A percentile compares a stretch with the other conserved stretches of the same genome.
phyloP scores from a whole-genome alignment of 2,888 invertebrate species.

The Xylota segnis region DNA sequence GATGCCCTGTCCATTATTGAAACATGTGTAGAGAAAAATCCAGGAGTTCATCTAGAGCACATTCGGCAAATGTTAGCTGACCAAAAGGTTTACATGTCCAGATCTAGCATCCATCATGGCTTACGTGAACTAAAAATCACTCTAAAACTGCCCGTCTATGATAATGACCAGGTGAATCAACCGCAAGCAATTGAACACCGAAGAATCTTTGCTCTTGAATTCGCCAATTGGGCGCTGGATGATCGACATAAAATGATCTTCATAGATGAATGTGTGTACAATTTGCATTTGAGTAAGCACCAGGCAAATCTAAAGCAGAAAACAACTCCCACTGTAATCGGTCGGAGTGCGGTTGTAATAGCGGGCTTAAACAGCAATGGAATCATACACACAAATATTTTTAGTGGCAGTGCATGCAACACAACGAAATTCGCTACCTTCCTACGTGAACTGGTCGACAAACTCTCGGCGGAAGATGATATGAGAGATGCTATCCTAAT shows the following conservation, averaged over 20 bases:
- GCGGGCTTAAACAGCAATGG: slow-evolving; percentile 42
- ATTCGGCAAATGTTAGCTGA: slow-evolving; percentile 21
- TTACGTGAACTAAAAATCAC: slow-evolving; percentile 28
- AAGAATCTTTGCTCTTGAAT: slow-evolving; percentile 38
- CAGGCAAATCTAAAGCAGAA: background rate
- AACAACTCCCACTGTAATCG: background rate
- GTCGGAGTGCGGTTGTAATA: slow-evolving; percentile 29
- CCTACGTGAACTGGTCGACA: slow-evolving; percentile 23
- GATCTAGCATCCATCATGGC: slow-evolving; percentile 13
- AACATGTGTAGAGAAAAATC: slow-evolving; percentile 36
- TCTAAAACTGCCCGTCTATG: slow-evolving; percentile 12
- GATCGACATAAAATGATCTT: slow-evolving; percentile 39
- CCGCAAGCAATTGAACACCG: slow-evolving; percentile 40
- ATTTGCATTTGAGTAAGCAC: slow-evolving; percentile 8
- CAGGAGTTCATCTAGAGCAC: slow-evolving; percentile 23
- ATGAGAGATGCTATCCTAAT: slow-evolving; percentile 21
- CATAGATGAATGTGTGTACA: slow-evolving; percentile 40
- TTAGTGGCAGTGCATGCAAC: slow-evolving; percentile 29
- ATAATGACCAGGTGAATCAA: slow-evolving; percentile 9
- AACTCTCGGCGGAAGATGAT: background rate
- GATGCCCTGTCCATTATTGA: slow-evolving; percentile 25
- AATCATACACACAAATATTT: slow-evolving; percentile 24
- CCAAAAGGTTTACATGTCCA: slow-evolving; percentile 14
- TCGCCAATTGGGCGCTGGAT: slow-evolving; percentile 32
- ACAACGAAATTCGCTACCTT: slow-evolving; percentile 26